A percentile compares a stretch with the other conserved stretches of the same genome.
Evolutionary conservation across 1,140 invertebrate species (phyloP).

Genomic region (Drosophila ogumai): DNA sequence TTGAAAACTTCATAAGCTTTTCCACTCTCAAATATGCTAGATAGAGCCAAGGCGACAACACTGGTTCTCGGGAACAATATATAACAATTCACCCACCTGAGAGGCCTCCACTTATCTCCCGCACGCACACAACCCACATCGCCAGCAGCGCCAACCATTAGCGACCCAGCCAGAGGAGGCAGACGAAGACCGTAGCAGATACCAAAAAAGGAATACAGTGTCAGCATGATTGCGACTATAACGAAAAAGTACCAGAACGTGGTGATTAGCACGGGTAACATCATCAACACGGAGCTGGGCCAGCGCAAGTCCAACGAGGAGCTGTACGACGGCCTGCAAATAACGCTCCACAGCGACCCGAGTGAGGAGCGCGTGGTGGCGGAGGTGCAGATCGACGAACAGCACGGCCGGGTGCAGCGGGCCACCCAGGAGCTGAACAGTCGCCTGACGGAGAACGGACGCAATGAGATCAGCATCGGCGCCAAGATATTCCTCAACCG

Average conservation of each 20-base stretch:
- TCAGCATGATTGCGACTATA: slow-evolving; percentile 76
- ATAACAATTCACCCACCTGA: slow-evolving; percentile 30
- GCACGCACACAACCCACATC: slow-evolving; percentile 4
- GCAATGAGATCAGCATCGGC: slow-evolving; percentile 88
- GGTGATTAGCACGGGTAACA: slow-evolving; percentile 93
- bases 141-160: slow-evolving; percentile 15
- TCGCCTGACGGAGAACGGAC: slow-evolving; percentile 87
- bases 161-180: slow-evolving; percentile 15
- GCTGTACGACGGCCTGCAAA: slow-evolving; percentile 79
- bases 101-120: slow-evolving; percentile 20
- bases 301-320: slow-evolving; percentile 92
- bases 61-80: slow-evolving; percentile 25
- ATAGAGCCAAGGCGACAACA: too few relatives aligned
- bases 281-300: slow-evolving; percentile 91
- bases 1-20: too few relatives aligned
- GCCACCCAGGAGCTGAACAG: slow-evolving; percentile 86
- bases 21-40: too few relatives aligned
- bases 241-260: slow-evolving; percentile 79
- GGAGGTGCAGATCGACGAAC: slow-evolving; percentile 62
- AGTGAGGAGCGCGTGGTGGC: slow-evolving; percentile 62
- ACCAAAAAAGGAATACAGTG: slow-evolving; percentile 32
- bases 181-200: slow-evolving; percentile 5
- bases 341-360: slow-evolving; percentile 70
- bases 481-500: slow-evolving; percentile 88
- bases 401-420: slow-evolving; percentile 66